Percentiles rank a stretch among this genome's conserved stretches.
phyloP scores from a whole-genome alignment of 2,888 invertebrate genomes.

The Cantharis lateralis region DNA sequence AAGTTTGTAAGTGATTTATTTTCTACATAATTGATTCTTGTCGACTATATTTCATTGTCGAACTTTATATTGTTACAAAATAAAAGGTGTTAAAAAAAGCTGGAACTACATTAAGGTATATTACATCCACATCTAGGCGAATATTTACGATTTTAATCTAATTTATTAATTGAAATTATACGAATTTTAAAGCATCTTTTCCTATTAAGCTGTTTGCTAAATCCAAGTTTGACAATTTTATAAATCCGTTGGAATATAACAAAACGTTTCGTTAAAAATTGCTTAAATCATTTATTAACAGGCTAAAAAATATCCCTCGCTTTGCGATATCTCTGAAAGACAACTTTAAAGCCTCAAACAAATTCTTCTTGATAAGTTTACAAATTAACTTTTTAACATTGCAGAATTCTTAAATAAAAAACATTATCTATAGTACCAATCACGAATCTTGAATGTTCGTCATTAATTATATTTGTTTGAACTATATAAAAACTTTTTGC shows the following conservation, averaged over 20 bases:
- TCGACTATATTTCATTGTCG: not conserved
- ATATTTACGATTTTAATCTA: not conserved
- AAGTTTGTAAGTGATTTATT: not conserved
- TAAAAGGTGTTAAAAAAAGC: not conserved
- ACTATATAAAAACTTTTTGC: not conserved
- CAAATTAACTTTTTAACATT: not conserved
- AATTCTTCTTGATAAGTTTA: not conserved
- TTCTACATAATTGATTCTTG: not conserved
- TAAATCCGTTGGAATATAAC: too few species aligned
- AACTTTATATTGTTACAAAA: not conserved
- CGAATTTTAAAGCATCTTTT: not conserved
- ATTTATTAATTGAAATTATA: not conserved
- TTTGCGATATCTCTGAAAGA: not conserved
- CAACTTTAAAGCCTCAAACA: not conserved
- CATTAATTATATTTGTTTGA: not conserved
- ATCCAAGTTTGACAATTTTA: not conserved
- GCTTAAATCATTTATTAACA: not conserved
- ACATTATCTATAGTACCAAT: not conserved
- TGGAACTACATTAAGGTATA: not conserved
- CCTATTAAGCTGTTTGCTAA: not conserved
- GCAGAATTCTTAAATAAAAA: not conserved
- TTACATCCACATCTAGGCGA: not conserved
- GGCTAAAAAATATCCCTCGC: not conserved
- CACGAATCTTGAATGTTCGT: not conserved
- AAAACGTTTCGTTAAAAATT: not conserved